phyloP scores from a whole-genome alignment of 1,140 invertebrate genomes.

The Eubasilissa regina region DNA sequence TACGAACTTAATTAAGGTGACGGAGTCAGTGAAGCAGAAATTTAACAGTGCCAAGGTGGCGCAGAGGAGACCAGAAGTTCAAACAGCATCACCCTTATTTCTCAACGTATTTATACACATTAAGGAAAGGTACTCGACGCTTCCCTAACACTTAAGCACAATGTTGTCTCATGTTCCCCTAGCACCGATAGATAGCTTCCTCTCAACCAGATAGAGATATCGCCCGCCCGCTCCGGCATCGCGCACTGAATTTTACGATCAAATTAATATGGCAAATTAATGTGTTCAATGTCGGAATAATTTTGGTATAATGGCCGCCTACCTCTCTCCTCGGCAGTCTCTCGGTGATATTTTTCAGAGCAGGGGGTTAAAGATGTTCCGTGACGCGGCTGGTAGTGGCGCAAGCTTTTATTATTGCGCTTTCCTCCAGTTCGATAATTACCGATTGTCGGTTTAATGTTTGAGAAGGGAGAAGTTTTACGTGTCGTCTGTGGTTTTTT shows the following conservation, averaged over 20 bases:
- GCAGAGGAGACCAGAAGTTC: slow-evolving; percentile 56
- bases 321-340: slow-evolving; percentile 40
- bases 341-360: slow-evolving; percentile 48
- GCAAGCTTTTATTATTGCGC: slow-evolving; percentile 56
- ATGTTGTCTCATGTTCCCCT: slow-evolving; percentile 56
- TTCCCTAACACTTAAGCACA: slow-evolving; percentile 54
- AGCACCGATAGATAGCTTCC: slow-evolving; percentile 41
- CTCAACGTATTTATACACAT: slow-evolving; percentile 57
- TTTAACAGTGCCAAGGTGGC: slow-evolving; percentile 48
- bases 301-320: slow-evolving; percentile 57
- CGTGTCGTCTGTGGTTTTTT: slow-evolving; percentile 60
- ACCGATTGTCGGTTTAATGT: slow-evolving; percentile 60
- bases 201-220: slow-evolving; percentile 55
- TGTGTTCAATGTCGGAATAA: slow-evolving; percentile 65
- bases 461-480: slow-evolving; percentile 52
- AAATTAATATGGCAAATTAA: slow-evolving; percentile 76
- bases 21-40: slow-evolving; percentile 53
- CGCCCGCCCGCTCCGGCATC: slow-evolving; percentile 42
- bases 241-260: slow-evolving; percentile 69
- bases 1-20: slow-evolving; percentile 57
- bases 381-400: slow-evolving; percentile 1
- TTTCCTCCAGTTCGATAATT: slow-evolving; percentile 58
- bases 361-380: slow-evolving; percentile 49
- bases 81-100: slow-evolving; percentile 52
- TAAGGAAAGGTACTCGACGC: slow-evolving; percentile 31